Evolutionary conservation across 1,140 invertebrate species (phyloP).

Genomic region (Solen grandis): DNA sequence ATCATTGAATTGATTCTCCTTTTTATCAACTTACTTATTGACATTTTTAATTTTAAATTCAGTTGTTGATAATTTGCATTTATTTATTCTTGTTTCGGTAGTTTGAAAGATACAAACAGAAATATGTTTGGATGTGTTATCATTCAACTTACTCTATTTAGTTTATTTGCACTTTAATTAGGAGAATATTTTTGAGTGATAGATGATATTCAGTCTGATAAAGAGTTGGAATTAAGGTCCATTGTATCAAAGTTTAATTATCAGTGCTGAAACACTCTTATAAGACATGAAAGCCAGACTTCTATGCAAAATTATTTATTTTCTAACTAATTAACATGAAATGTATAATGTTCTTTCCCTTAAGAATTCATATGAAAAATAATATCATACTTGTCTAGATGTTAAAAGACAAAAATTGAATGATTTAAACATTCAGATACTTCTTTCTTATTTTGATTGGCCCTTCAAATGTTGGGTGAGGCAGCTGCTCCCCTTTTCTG

Average conservation of each 20-base stretch:
- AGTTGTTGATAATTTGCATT: not conserved
- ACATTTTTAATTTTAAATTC: constrained; percentile 15
- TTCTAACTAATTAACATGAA: not conserved
- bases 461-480: no score
- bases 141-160: constrained; percentile 12
- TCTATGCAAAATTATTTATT: not conserved
- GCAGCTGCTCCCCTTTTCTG: no score
- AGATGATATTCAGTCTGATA: not conserved
- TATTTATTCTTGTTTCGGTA: not conserved
- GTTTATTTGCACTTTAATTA: not conserved
- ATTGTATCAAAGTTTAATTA: not conserved
- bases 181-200: constrained; percentile 2
- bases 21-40: not conserved
- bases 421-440: no score
- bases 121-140: constrained; percentile 21
- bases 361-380: no score
- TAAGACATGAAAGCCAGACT: not conserved
- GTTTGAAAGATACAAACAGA: constrained; percentile 17
- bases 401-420: no score
- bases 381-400: no score
- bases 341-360: no score
- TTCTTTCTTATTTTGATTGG: no score
- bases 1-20: not conserved
- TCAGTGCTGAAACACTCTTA: no score
- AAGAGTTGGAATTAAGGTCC: not conserved